A percentile compares a stretch with the other conserved stretches of the same genome.
These are phyloP conservation scores for Austrolebias charrua DNA, from an alignment of 2,797 vertebrate genomes.

Conservation along the genomic window DNA sequence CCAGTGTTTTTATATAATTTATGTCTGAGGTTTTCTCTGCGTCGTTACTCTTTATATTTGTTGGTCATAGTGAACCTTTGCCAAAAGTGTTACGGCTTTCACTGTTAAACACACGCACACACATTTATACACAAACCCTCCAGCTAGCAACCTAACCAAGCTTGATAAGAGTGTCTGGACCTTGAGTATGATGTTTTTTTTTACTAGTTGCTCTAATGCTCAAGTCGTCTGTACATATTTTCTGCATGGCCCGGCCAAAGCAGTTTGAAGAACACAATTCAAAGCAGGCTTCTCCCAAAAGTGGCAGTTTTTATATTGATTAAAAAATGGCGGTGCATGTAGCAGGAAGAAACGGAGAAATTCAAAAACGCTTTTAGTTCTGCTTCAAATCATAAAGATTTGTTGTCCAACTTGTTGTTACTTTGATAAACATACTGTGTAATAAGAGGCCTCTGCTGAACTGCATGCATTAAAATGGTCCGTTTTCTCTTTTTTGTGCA, in stretches of 20 bases:
- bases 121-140: constrained; percentile 26
- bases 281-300: constrained; percentile 28
- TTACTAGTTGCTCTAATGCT: constrained; percentile 27
- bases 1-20: constrained; percentile 10
- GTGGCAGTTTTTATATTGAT: constrained; percentile 59
- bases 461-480: constrained; percentile 63
- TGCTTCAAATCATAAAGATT: constrained; percentile 29
- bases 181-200: constrained; percentile 40
- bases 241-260: constrained; percentile 51
- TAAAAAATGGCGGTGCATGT: constrained; percentile 73
- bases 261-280: constrained; percentile 39
- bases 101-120: constrained; percentile 59
- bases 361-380: constrained; percentile 45
- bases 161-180: constrained; percentile 37
- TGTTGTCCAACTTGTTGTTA: constrained; percentile 58
- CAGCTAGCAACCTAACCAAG: constrained; percentile 35
- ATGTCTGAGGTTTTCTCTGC: constrained; percentile 3
- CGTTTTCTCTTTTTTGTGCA: constrained; percentile 63
- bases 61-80: constrained; percentile 57
- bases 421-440: constrained; percentile 71
- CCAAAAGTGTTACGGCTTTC: constrained; percentile 70
- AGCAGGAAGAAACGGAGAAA: constrained; percentile 51
- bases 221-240: constrained; percentile 35
- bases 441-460: constrained; percentile 60
- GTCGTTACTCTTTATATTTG: constrained; percentile 32